Conservation (phyloP, 2,113 vertebrate species). For the Ailuropoda melanoleuca region DNA sequence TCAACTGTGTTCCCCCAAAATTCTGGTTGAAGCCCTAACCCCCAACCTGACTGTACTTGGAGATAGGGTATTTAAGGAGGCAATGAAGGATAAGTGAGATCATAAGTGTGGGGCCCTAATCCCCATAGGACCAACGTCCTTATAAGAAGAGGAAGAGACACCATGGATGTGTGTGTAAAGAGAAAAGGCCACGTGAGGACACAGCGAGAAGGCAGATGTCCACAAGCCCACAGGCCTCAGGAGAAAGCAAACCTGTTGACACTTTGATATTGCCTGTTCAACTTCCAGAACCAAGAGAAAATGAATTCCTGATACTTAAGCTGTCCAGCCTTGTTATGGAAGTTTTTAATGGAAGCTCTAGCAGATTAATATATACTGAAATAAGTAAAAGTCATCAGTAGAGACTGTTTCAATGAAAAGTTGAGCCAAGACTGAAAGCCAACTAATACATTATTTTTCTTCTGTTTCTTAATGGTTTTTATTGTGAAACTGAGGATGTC, state of each 20-base stretch:
- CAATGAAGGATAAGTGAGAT: neutral
- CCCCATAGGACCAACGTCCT: neutral
- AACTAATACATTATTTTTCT: neutral
- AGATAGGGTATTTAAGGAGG: neutral
- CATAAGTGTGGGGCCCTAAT: no score
- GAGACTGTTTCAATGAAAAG: neutral
- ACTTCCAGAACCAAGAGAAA: neutral
- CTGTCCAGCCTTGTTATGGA: neutral
- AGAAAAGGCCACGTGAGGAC: neutral
- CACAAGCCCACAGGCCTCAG: neutral
- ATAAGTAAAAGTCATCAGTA: neutral
- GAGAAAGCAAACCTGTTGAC: neutral
- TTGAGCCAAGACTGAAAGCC: neutral
- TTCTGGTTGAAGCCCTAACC: neutral
- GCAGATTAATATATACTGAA: neutral
- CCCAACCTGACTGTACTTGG: neutral
- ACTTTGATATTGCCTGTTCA: neutral
- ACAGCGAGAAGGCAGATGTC: rapidly evolving
- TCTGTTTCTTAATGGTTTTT: neutral
- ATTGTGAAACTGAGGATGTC: neutral
- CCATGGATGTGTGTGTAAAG: neutral
- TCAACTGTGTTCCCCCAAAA: neutral
- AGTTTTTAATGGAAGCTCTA: neutral
- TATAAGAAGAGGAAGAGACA: neutral
- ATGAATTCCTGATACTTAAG: neutral